Base-by-base conservation (phyloP, 2,113 vertebrate genomes). In the Cranoglanis bouderius region DNA sequence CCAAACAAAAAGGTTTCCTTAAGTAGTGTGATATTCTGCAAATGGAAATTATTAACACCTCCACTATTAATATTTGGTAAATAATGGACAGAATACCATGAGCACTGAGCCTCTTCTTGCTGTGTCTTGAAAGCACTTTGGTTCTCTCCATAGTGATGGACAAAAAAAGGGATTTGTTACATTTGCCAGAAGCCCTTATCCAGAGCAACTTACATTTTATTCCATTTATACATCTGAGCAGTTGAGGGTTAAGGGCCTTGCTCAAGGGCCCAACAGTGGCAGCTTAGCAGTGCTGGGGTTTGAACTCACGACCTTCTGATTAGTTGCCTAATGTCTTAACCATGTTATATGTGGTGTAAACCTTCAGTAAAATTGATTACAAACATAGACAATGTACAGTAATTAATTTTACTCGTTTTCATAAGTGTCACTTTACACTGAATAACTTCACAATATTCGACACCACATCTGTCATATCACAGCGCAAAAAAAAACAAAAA, bases 341-440 rank as follows among this genome's bases (percentile, higher is more conserved):
- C 6, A 46, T 46, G 46, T 49, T 51, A n/a, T 7, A n/a, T 19
- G 40, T 77, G 43, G 21, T 21, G 77, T 78, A 32, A 81, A 82
- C 38, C 29, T 3, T 80, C 77, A 82, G 53, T 12, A 40, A 81
- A 32, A n/a, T 14, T 49, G 29, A 63, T 32, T 16, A 35, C 43
- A 51, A 43, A 83, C 21, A 38, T 16, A 61, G 38, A 55, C 67
- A 74, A 38, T 21, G 3, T 88, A n/a, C 40, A 55, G 43, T 84
- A 3, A 29, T 88, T 32, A 6, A 38, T 85, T 32, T 94, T 92
- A 92, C 92, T 82, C 90, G 91, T 85, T 38, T 49, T 90, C 57
- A 81, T 87, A 61, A 65, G 65, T 72, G 70, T 90, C 77, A 88
- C 86, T 57, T 85, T 49, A 90, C 89, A 90, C 74, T 55, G 32